These are phyloP conservation scores for Larimichthys crocea DNA, from an alignment of 2,113 vertebrate species.

Conservation along the genomic window DNA sequence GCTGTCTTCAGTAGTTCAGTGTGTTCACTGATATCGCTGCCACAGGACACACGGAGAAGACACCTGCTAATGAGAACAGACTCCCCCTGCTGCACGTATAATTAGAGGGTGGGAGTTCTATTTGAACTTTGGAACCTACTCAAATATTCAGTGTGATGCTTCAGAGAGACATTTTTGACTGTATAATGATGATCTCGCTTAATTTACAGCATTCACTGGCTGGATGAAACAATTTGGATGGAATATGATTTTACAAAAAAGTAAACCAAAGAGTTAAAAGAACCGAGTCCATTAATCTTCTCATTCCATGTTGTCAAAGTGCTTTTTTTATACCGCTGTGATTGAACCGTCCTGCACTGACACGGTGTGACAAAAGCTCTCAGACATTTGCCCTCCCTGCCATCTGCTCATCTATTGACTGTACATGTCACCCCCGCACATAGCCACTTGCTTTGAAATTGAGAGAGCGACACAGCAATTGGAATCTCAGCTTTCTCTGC, in stretches of 20 bases:
- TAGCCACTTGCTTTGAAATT: background rate
- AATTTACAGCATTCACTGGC: slow-evolving; percentile 1
- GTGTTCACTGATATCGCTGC: slow-evolving; percentile 42
- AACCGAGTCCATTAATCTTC: slow-evolving; percentile 35
- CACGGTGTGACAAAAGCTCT: slow-evolving; percentile 14
- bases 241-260: slow-evolving; percentile 1
- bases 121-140: slow-evolving; percentile 52
- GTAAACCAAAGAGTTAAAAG: background rate
- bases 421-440: background rate
- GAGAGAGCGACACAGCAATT: background rate
- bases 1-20: slow-evolving; percentile 33
- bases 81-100: slow-evolving; percentile 50
- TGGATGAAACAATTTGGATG: background rate
- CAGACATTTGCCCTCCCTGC: slow-evolving; percentile 26
- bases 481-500: background rate
- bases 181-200: slow-evolving; percentile 11
- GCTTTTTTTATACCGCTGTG: background rate
- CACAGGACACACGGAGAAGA: slow-evolving; percentile 50
- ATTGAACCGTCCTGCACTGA: background rate
- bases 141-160: slow-evolving; percentile 52
- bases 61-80: slow-evolving; percentile 72
- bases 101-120: slow-evolving; percentile 53
- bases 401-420: slow-evolving; percentile 30
- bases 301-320: slow-evolving; percentile 3
- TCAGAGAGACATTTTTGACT: slow-evolving; percentile 25